These are phyloP conservation scores for Orientallactaga bullata DNA, from an alignment of 2,113 vertebrate species.

Conservation along the genomic window DNA sequence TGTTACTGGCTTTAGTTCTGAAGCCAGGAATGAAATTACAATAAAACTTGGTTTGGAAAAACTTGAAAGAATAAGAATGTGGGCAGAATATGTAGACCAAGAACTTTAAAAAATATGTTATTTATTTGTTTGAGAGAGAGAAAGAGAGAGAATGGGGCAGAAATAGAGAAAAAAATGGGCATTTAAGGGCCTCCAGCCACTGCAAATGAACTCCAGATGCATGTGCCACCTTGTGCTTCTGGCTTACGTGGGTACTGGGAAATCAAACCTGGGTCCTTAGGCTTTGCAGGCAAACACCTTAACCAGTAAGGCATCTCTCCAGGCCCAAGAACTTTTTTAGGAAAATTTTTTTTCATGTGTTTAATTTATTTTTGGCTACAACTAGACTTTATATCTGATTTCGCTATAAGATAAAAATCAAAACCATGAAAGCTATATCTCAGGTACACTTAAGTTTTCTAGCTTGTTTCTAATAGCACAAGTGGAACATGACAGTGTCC, in stretches of 20 bases:
- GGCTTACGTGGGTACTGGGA: too few species aligned
- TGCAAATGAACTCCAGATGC: too few species aligned
- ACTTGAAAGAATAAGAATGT: conserved; percentile 57
- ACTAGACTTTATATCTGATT: conserved; percentile 28
- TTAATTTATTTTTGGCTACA: not conserved
- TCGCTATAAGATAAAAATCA: conserved; percentile 31
- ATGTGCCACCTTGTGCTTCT: too few species aligned
- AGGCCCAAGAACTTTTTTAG: not conserved
- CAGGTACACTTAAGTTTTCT: not conserved
- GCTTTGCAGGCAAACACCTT: too few species aligned
- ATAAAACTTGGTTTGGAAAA: conserved; percentile 73
- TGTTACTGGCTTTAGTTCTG: conserved; percentile 72
- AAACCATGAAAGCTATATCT: not conserved
- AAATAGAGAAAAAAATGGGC: too few species aligned
- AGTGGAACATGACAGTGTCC: not conserved
- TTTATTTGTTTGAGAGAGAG: too few species aligned
- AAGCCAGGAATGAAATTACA: conserved; percentile 68
- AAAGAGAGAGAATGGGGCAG: too few species aligned
- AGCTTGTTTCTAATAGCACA: conserved; percentile 4
- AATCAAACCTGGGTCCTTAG: too few species aligned
- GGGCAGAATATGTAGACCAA: not conserved
- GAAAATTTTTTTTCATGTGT: not conserved
- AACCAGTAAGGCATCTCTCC: too few species aligned
- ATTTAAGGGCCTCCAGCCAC: too few species aligned
- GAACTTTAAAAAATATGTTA: not conserved